Evolutionary conservation across 2,888 invertebrate genomes (phyloP), one percentile per base, ranked within the genome.

Genomic region (Ditula angustiorana): DNA sequence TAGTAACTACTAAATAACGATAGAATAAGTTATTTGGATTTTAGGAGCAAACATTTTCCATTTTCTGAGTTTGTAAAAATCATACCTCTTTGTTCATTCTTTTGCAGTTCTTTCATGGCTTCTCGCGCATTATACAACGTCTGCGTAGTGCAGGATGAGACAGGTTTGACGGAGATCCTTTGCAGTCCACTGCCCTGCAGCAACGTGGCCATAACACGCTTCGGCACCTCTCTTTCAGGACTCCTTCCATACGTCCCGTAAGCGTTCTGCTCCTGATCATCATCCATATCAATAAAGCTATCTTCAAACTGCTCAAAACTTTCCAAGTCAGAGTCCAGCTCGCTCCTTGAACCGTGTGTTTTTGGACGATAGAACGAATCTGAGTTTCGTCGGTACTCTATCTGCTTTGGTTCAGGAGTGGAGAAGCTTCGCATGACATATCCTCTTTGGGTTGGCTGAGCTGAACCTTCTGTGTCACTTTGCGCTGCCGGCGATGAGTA

Each of bases 121-220:
- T 85, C 84, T 63, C 84, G 76, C 44, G 82, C 79, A 53, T 73
- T 77, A 61, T 85, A 83, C 47, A 86, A 69, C 2, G 82, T 80
- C 66, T 86, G 85, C 5, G 82, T 79, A 24, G 81, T 76, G 2
- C 79, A 74, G 1, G 83, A 75, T 4, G 86, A 73, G 44, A 92
- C 79, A 1, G 92, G 90, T 73, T 87, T 83, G 8, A 91, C 74
- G 7, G 83, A 79, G 3, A 92, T 83, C 67, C 82, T 86, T 62
- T 93, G 93, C 24, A 93, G 75, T 3, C 93, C 92, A 71, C 90
- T 92, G 5, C 93, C 93, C 0, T 90, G 91, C 19, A 93, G 71
- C 55, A 93, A 69, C 0, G 88, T 75, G 0, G 93, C 82, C 47
- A 89, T 75, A 0, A 92, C 92, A 71, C 84, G 83, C 67, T 81